Evolutionary conservation across 1,140 invertebrate species (phyloP).

Genomic region (Scaptomyza pallida): DNA sequence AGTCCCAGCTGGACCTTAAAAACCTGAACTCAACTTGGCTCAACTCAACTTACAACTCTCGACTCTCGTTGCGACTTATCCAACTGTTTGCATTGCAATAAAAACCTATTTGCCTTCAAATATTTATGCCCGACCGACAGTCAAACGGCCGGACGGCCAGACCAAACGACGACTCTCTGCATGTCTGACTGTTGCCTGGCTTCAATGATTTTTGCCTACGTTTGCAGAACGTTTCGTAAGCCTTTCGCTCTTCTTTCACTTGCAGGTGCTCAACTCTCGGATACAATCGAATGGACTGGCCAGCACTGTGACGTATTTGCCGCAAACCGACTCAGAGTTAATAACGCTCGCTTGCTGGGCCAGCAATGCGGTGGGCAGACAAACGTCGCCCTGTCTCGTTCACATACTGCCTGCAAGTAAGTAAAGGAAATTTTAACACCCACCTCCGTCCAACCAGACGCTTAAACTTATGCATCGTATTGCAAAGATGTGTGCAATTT

Average conservation of each 20-base stretch:
- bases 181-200: constrained; percentile 11
- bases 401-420: constrained; percentile 92
- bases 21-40: constrained; percentile 31
- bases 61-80: constrained; percentile 34
- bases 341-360: constrained; percentile 94
- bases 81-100: constrained; percentile 67
- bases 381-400: constrained; percentile 92
- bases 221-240: constrained; percentile 53
- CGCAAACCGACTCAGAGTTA: constrained; percentile 88
- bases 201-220: constrained; percentile 50
- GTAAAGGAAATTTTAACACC: constrained; percentile 50
- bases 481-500: constrained; percentile 61
- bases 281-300: constrained; percentile 87
- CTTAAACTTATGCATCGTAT: neutral
- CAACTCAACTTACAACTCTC: constrained; percentile 4
- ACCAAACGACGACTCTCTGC: neutral
- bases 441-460: too few relatives aligned
- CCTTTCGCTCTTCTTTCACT: constrained; percentile 52
- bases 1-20: constrained; percentile 20
- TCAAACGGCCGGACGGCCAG: neutral
- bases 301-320: constrained; percentile 88
- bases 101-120: constrained; percentile 77
- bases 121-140: constrained; percentile 58
- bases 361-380: constrained; percentile 91
- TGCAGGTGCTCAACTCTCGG: constrained; percentile 85